phyloP scores from a whole-genome alignment of 2,797 vertebrate species.

The Pampus argenteus region DNA sequence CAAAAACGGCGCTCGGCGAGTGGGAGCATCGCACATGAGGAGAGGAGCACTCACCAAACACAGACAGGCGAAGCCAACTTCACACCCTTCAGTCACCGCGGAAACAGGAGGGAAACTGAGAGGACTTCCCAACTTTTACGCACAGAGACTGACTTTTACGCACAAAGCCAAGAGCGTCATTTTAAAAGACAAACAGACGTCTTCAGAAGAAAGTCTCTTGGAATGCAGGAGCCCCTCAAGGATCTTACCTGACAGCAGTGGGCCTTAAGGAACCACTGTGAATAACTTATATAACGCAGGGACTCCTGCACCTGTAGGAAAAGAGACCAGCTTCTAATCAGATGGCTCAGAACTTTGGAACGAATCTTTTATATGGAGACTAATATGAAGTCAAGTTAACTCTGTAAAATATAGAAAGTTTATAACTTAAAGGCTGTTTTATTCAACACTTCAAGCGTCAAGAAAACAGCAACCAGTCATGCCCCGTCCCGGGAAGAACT shows the following conservation, averaged over 20 bases:
- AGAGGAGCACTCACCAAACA: conserved; percentile 64
- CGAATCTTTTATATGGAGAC: conserved; percentile 64
- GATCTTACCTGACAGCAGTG: conserved; percentile 45
- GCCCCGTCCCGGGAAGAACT: conserved; percentile 98
- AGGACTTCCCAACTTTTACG: conserved; percentile 69
- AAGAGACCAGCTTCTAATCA: conserved; percentile 10
- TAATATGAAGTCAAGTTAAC: conserved; percentile 42
- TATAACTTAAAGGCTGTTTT: conserved; percentile 20
- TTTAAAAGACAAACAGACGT: conserved; percentile 13
- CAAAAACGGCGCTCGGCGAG: conserved; percentile 86
- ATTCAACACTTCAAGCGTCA: conserved; percentile 27
- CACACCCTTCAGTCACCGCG: conserved; percentile 8
- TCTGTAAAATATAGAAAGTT: conserved; percentile 8
- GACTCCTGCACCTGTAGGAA: conserved; percentile 5
- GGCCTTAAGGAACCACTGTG: conserved; percentile 34
- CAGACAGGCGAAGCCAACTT: conserved; percentile 35
- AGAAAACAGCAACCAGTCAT: conserved; percentile 73
- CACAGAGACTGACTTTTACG: conserved; percentile 69
- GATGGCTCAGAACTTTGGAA: conserved; percentile 69
- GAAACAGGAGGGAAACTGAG: conserved; percentile 21
- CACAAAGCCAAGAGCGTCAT: conserved; percentile 37
- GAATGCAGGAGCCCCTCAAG: conserved; percentile 38
- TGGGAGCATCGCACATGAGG: conserved; percentile 72
- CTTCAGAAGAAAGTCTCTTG: conserved; percentile 26
- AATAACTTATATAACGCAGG: neutral